phyloP scores from a whole-genome alignment of 2,888 invertebrate species.

The Limnephilus lunatus region DNA sequence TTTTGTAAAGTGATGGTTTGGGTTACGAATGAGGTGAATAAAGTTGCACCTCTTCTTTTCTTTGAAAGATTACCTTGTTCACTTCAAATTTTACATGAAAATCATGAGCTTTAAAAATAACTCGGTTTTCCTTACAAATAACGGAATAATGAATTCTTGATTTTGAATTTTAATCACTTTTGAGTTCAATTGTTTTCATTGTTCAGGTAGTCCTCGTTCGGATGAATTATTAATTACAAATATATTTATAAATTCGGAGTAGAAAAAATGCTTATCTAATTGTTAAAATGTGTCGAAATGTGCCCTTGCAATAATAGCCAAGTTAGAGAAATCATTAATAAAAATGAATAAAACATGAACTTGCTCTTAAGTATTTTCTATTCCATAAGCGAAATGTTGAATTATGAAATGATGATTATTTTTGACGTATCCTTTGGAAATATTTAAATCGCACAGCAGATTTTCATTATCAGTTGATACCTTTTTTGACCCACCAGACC shows the following conservation, averaged over 20 bases:
- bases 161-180: no score
- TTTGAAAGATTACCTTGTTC: neutral
- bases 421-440: neutral
- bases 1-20: constrained; percentile 11
- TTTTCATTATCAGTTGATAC: neutral
- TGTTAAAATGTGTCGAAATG: neutral
- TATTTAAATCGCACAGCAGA: neutral
- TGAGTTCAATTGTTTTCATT: no score
- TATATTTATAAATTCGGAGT: neutral
- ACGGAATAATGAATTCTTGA: neutral
- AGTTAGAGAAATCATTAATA: neutral
- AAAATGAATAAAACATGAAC: neutral
- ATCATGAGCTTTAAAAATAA: neutral
- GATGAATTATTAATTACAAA: no score
- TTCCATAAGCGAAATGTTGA: neutral
- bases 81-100: neutral
- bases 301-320: neutral
- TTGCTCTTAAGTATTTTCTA: neutral
- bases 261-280: neutral
- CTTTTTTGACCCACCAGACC: neutral
- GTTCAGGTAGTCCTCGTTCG: no score
- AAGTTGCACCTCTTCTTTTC: neutral
- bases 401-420: neutral
- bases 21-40: constrained; percentile 36
- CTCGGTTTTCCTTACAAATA: neutral